These are phyloP conservation scores for Bombycilla garrulus DNA, from an alignment of 2,113 vertebrate genomes.

Conservation along the genomic window DNA sequence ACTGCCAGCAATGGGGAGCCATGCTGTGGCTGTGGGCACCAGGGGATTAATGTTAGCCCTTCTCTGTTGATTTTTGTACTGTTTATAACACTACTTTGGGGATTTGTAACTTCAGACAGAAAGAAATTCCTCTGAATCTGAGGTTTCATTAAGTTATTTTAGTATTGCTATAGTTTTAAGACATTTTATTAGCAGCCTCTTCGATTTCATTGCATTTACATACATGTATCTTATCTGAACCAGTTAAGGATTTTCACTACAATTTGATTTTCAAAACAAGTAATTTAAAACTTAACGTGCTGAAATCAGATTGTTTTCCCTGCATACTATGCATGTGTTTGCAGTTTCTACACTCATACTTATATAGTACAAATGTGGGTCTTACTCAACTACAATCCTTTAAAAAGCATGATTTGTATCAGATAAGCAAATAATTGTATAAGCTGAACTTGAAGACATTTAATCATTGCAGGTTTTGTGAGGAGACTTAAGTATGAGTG, in stretches of 20 bases:
- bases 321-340: conserved; percentile 43
- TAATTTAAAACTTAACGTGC: conserved; percentile 5
- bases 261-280: conserved; percentile 65
- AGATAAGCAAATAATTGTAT: neutral
- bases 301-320: conserved; percentile 42
- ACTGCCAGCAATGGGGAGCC: conserved; percentile 32
- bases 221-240: conserved; percentile 54
- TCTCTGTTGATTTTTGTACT: conserved; percentile 63
- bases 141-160: conserved; percentile 75
- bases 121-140: conserved; percentile 60
- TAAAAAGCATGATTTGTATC: conserved; percentile 62
- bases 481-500: neutral
- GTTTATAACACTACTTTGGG: conserved; percentile 80
- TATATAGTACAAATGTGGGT: conserved; percentile 15
- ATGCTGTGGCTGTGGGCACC: conserved; percentile 23
- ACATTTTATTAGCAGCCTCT: conserved; percentile 61
- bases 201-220: conserved; percentile 53
- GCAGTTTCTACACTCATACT: conserved; percentile 44
- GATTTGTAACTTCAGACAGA: conserved; percentile 61
- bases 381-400: conserved; percentile 40
- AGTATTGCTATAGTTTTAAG: conserved; percentile 60
- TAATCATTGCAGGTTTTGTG: conserved; percentile 12
- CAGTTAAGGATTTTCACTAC: conserved; percentile 80
- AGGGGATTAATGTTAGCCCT: conserved; percentile 57
- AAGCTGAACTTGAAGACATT: neutral